These are phyloP conservation scores for Orussus abietinus DNA, from an alignment of 1,140 invertebrate species.

Conservation along the genomic window DNA sequence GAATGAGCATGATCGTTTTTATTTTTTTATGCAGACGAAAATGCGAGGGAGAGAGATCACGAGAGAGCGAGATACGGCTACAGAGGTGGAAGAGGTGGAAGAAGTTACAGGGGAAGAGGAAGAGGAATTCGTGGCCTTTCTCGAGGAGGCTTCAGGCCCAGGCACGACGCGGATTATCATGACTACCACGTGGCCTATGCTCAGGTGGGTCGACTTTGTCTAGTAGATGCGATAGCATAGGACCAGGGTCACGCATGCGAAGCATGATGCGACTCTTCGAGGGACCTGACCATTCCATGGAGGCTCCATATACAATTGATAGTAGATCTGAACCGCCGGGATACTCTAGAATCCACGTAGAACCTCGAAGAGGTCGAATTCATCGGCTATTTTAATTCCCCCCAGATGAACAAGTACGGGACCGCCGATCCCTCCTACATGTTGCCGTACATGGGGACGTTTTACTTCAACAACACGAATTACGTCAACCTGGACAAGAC, in stretches of 20 bases:
- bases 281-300: constrained; percentile 2
- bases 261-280: constrained; percentile 17
- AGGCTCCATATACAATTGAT: constrained; percentile 9
- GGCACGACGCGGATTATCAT: constrained; percentile 50
- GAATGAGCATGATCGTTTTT: no score
- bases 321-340: background rate
- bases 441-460: constrained; percentile 63
- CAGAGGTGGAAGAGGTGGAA: constrained; percentile 35
- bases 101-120: constrained; percentile 35
- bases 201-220: no score
- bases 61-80: constrained; percentile 39
- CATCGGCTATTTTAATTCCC: constrained; percentile 19
- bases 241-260: background rate
- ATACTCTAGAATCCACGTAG: background rate
- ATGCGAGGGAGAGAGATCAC: constrained; percentile 41
- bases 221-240: no score
- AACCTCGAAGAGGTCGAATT: constrained; percentile 5
- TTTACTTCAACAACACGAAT: constrained; percentile 56
- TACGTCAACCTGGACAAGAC: constrained; percentile 55
- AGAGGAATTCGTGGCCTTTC: constrained; percentile 31
- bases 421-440: constrained; percentile 51
- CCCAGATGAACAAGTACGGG: constrained; percentile 41
- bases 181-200: constrained; percentile 52
- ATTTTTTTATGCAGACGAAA: constrained; percentile 32
- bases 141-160: constrained; percentile 38